These are phyloP conservation scores for Acrossocheilus wenchowensis DNA, from an alignment of 2,797 vertebrate species.

Conservation along the genomic window DNA sequence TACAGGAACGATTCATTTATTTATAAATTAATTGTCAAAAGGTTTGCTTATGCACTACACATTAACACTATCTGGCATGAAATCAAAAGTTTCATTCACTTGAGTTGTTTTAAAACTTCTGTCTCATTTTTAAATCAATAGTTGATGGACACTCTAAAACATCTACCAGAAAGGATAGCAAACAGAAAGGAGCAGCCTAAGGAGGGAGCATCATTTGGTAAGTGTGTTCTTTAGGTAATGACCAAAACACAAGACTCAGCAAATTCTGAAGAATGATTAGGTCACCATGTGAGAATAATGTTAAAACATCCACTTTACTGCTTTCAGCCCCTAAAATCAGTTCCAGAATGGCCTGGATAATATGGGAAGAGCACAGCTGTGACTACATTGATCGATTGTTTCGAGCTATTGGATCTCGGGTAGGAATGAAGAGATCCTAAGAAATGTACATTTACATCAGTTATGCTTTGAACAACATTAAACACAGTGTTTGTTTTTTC, in stretches of 20 bases:
- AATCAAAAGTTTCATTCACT: neutral
- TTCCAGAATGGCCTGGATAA: slow-evolving; percentile 81
- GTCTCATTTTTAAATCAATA: slow-evolving; percentile 64
- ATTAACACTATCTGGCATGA: neutral
- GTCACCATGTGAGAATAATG: neutral
- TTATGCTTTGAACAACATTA: neutral
- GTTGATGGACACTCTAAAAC: slow-evolving; percentile 87
- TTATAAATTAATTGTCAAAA: no score
- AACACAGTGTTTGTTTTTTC: neutral
- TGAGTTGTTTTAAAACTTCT: neutral
- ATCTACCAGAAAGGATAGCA: slow-evolving; percentile 82
- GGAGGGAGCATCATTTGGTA: slow-evolving; percentile 87
- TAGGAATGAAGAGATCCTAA: slow-evolving; percentile 67
- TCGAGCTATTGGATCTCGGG: slow-evolving; percentile 85
- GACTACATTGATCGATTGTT: slow-evolving; percentile 82
- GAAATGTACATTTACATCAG: neutral
- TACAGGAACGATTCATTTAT: no score
- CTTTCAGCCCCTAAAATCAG: slow-evolving; percentile 88
- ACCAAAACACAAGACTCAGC: neutral
- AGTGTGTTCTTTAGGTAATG: slow-evolving; percentile 31
- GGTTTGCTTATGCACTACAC: neutral
- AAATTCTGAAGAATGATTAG: neutral
- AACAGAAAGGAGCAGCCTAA: slow-evolving; percentile 81
- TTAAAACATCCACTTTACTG: neutral
- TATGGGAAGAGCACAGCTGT: slow-evolving; percentile 91